Evolutionary conservation across 2,888 invertebrate species (phyloP).

Genomic region (Papilio demoleus): DNA sequence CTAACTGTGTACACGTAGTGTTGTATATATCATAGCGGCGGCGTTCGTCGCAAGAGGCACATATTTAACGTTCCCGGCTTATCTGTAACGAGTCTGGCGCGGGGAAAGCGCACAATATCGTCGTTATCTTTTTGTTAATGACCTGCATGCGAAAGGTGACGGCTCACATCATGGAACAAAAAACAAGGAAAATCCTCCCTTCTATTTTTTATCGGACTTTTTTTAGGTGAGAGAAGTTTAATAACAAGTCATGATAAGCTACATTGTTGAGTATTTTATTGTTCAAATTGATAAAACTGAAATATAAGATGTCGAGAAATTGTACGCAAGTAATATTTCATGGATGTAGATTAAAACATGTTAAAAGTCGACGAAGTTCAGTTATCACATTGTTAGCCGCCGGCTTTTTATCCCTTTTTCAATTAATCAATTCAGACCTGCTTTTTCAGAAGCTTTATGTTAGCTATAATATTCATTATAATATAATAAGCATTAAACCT

Average conservation of each 20-base stretch:
- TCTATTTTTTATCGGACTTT: background rate
- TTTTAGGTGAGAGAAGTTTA: constrained; percentile 9
- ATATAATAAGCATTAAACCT: background rate
- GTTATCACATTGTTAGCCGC: constrained; percentile 1
- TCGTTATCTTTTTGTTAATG: constrained; percentile 59
- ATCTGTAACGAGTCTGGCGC: constrained; percentile 63
- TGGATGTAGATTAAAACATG: constrained; percentile 11
- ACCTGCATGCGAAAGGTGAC: constrained; percentile 79
- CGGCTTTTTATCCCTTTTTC: constrained; percentile 9
- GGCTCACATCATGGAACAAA: constrained; percentile 58
- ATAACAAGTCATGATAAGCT: background rate
- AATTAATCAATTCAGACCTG: background rate
- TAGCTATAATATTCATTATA: background rate
- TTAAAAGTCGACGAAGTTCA: background rate
- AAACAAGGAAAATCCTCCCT: constrained; percentile 49
- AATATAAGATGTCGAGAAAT: constrained; percentile 1
- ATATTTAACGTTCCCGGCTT: constrained; percentile 73
- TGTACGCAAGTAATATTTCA: background rate
- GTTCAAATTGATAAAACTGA: background rate
- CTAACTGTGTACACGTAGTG: constrained; percentile 2
- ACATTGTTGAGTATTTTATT: background rate
- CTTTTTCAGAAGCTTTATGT: background rate
- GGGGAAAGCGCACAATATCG: constrained; percentile 35
- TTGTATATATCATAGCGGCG: constrained; percentile 27
- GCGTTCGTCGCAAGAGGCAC: constrained; percentile 66